phyloP scores from a whole-genome alignment of 2,888 invertebrate species.

The Myathropa florea region DNA sequence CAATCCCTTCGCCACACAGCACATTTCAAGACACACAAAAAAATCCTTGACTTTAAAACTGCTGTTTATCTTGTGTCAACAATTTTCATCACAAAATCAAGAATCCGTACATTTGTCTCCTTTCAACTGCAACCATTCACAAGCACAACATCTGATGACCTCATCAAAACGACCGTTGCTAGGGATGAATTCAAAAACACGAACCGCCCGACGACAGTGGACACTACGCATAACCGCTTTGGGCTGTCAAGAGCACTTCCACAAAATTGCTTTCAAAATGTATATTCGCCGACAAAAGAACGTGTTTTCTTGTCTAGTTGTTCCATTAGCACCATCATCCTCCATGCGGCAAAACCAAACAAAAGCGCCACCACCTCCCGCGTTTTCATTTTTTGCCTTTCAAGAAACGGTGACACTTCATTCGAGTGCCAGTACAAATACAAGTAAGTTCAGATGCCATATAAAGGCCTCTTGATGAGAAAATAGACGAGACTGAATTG shows the following conservation, averaged over 20 bases:
- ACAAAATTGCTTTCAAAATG: constrained; percentile 33
- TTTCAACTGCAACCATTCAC: neutral
- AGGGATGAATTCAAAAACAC: neutral
- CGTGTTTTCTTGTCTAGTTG: constrained; percentile 29
- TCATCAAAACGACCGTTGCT: neutral
- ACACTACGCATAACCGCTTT: neutral
- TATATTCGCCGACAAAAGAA: constrained; percentile 20
- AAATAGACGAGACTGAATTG: constrained; percentile 19
- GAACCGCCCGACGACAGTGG: neutral
- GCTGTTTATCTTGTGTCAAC: neutral
- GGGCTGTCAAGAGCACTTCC: constrained; percentile 13
- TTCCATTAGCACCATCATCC: constrained; percentile 34
- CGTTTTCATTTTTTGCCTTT: neutral
- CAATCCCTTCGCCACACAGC: too few species aligned
- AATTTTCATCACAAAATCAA: neutral
- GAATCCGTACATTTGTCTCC: neutral
- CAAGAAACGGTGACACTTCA: constrained; percentile 20
- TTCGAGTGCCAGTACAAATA: constrained; percentile 34
- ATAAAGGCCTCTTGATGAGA: constrained; percentile 18
- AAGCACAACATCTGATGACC: neutral
- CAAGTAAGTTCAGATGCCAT: constrained; percentile 18
- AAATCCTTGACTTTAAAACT: neutral
- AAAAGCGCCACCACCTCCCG: neutral
- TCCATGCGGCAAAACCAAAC: constrained; percentile 1
- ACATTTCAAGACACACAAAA: too few species aligned